Conservation (phyloP, 2,797 vertebrate genomes). For the Tarsius wallacei region DNA sequence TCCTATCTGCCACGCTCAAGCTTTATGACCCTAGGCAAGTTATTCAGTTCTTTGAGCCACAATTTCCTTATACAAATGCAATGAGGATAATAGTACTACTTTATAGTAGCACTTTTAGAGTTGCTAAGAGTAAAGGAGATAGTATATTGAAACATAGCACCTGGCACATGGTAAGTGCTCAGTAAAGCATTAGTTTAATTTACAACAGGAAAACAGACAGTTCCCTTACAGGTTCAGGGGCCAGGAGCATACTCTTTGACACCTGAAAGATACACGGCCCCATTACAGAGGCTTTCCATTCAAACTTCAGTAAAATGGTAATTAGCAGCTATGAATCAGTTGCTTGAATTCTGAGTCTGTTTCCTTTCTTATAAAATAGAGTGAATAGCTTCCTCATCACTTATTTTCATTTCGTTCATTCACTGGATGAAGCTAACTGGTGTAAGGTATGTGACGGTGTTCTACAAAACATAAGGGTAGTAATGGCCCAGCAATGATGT, state of each 20-base stretch:
- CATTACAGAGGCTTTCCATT: not conserved
- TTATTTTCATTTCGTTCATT: not conserved
- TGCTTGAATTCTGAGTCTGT: not conserved
- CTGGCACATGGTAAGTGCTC: not conserved
- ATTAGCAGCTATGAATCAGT: not conserved
- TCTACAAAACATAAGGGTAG: not conserved
- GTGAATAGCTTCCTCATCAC: not conserved
- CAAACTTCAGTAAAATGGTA: not conserved
- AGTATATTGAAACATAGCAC: not conserved
- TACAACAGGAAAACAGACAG: conserved; percentile 7
- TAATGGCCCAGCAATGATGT: not conserved
- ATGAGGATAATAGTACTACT: not conserved
- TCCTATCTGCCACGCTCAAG: not conserved
- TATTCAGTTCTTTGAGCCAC: not conserved
- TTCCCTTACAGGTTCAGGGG: not conserved
- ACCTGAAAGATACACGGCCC: not conserved
- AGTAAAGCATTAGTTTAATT: not conserved
- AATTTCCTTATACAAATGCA: not conserved
- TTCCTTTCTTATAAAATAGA: not conserved
- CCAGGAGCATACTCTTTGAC: not conserved
- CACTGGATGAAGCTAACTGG: not conserved
- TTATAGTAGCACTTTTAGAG: not conserved
- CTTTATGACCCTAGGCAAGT: not conserved
- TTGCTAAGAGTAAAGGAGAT: conserved; percentile 11
- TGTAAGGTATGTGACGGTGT: not conserved